These are phyloP conservation scores for Meleagris gallopavo DNA, from an alignment of 2,113 vertebrate species.

Conservation along the genomic window DNA sequence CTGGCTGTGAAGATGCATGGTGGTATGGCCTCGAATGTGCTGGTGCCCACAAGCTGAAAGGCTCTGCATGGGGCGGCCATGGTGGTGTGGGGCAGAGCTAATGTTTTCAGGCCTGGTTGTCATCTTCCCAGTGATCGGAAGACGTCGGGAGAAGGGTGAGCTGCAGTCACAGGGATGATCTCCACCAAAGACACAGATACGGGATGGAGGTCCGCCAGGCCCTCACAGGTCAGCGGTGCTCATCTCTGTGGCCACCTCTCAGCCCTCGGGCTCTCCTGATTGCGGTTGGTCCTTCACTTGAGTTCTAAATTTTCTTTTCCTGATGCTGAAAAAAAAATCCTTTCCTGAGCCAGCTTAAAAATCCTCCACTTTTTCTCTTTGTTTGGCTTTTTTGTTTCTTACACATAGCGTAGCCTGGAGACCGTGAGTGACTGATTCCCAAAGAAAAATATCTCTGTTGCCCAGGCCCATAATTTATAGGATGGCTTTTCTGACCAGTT, in stretches of 20 bases:
- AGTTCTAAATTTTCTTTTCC: slow-evolving; percentile 55
- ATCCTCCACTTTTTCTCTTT: slow-evolving; percentile 53
- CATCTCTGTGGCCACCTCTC: fast-evolving
- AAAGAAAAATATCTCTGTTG: slow-evolving; percentile 74
- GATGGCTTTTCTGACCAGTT: slow-evolving; percentile 48
- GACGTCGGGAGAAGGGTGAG: background rate
- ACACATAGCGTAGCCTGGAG: slow-evolving; percentile 68
- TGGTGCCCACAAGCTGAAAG: background rate
- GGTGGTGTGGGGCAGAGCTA: background rate
- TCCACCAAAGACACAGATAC: background rate
- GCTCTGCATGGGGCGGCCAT: background rate
- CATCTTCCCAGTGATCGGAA: background rate
- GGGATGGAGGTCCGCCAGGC: background rate
- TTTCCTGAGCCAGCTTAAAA: slow-evolving; percentile 46
- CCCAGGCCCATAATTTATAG: slow-evolving; percentile 70
- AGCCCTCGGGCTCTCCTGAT: background rate
- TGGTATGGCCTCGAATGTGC: fast-evolving
- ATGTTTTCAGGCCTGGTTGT: background rate
- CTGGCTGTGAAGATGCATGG: background rate
- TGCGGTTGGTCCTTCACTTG: slow-evolving; percentile 9
- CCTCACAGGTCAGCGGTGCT: background rate
- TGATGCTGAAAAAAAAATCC: slow-evolving; percentile 7
- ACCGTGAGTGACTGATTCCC: slow-evolving; percentile 66
- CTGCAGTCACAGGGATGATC: background rate
- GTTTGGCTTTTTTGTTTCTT: slow-evolving; percentile 74